Evolutionary conservation across 2,888 invertebrate species (phyloP), one percentile per base, ranked within the genome.

Genomic region (Ashinkailepas kermadecensis): DNA sequence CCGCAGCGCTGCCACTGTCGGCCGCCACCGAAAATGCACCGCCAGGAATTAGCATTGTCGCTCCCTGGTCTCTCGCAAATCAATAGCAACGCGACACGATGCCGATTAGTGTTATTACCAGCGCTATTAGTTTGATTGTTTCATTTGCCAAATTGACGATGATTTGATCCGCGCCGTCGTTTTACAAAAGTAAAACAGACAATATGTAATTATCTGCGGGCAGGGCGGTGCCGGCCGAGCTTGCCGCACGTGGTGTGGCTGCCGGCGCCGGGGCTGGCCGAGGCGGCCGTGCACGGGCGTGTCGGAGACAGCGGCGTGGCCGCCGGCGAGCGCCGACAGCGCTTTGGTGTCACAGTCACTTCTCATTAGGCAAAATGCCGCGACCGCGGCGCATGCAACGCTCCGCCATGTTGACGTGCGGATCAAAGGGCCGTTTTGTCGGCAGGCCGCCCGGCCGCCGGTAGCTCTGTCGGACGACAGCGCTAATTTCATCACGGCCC

Each of bases 91-190:
- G 25, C 25, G 39, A 39, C 70, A 13, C 70, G 6, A 12, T 21
- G 70, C 21, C 70, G 70, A 70, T 70, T 70, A 70, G 70, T 39
- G 70, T 70, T 70, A 70, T 70, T 70, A 70, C 70, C 25, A 39
- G 39, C 13, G 70, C 70, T 70, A 39, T 70, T 70, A 70, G 70
- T 70, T 70, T 70, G 70, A 70, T 70, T 70, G 70, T 70, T 70
- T 70, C 70, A 70, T 70, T 70, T 39, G 70, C 25, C 70, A 70
- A 70, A 70, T 70, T 70, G 70, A 70, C 15, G 67, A 67, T 39
- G 70, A 70, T 70, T 70, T 70, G 70, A 70, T 70, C 70, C 70
- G 15, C 13, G 70, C 70, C 39, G 25, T 39, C 39, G 39, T 70
- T 70, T 70, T 39, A 15, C 39, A 39, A 65, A 65, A 65, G 65